Evolutionary conservation across 2,113 vertebrate genomes (phyloP).

Genomic region (Pelecanoides urinatrix): DNA sequence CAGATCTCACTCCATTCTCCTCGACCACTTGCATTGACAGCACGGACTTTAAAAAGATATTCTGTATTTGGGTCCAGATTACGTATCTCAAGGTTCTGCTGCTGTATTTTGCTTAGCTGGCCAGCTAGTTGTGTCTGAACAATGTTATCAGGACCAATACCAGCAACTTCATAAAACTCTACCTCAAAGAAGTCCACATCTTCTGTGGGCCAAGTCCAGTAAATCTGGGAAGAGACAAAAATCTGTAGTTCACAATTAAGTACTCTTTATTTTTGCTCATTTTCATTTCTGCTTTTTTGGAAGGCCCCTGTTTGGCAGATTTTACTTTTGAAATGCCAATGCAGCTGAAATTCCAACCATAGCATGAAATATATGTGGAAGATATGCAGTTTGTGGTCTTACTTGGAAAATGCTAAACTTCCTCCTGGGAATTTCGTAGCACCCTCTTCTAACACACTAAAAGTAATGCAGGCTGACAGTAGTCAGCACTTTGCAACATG

Average conservation of each 20-base stretch:
- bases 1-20: slow-evolving; percentile 69
- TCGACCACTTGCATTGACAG: slow-evolving; percentile 38
- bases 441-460: not conserved
- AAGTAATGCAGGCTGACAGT: not conserved
- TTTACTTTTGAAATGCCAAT: not conserved
- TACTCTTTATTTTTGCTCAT: not conserved
- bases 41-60: slow-evolving; percentile 69
- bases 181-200: slow-evolving; percentile 62
- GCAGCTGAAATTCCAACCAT: not conserved
- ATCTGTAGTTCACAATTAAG: not conserved
- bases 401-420: not conserved
- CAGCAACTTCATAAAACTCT: slow-evolving; percentile 66
- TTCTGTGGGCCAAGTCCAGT: slow-evolving; percentile 70
- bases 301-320: not conserved
- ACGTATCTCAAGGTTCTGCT: slow-evolving; percentile 61
- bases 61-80: slow-evolving; percentile 64
- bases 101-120: slow-evolving; percentile 58
- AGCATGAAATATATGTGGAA: not conserved
- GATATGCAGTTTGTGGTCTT: not conserved
- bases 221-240: slow-evolving; percentile 39
- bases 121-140: slow-evolving; percentile 50
- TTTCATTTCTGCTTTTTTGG: not conserved
- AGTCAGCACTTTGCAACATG: not conserved
- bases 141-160: slow-evolving; percentile 8
- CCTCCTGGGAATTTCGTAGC: not conserved